Evolutionary conservation across 2,888 invertebrate species (phyloP).

Genomic region (Ctenicera cuprea): DNA sequence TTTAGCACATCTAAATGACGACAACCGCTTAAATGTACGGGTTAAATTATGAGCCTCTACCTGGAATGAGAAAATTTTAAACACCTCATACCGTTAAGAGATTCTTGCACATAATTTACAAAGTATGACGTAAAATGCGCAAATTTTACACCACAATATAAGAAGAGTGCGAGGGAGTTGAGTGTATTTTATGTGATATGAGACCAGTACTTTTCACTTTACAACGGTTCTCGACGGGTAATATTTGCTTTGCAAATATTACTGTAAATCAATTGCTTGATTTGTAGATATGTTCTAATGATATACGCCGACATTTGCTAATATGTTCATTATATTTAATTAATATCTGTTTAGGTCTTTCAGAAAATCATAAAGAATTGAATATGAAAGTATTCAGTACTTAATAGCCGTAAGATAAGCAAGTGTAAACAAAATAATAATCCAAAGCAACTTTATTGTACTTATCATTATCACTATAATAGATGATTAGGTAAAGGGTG

Average conservation of each 20-base stretch:
- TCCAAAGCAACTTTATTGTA: too few relatives aligned
- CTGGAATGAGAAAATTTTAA: not conserved
- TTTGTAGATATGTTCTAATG: constrained; percentile 31
- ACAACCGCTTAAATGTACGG: not conserved
- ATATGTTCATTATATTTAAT: constrained; percentile 29
- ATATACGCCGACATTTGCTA: constrained; percentile 20
- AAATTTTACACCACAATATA: constrained; percentile 23
- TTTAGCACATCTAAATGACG: not conserved
- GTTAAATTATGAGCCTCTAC: not conserved
- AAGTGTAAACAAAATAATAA: too few relatives aligned
- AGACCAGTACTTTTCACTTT: constrained; percentile 13
- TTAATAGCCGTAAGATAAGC: too few relatives aligned
- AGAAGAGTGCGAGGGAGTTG: constrained; percentile 5
- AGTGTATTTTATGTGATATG: constrained; percentile 13
- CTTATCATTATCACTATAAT: too few relatives aligned
- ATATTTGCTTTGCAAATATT: constrained; percentile 31
- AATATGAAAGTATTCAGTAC: too few relatives aligned
- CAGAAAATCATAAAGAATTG: too few relatives aligned
- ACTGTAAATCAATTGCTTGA: constrained; percentile 33
- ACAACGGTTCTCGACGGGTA: constrained; percentile 23
- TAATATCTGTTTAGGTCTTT: constrained; percentile 22
- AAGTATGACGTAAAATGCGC: constrained; percentile 26
- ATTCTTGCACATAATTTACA: constrained; percentile 19
- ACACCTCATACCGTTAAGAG: not conserved
- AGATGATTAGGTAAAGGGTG: too few relatives aligned